Percentiles rank a stretch among this genome's conserved stretches.
Conservation (phyloP, 37 sponge, comb jelly and placozoan genomes). For the Beroe forskalii region DNA sequence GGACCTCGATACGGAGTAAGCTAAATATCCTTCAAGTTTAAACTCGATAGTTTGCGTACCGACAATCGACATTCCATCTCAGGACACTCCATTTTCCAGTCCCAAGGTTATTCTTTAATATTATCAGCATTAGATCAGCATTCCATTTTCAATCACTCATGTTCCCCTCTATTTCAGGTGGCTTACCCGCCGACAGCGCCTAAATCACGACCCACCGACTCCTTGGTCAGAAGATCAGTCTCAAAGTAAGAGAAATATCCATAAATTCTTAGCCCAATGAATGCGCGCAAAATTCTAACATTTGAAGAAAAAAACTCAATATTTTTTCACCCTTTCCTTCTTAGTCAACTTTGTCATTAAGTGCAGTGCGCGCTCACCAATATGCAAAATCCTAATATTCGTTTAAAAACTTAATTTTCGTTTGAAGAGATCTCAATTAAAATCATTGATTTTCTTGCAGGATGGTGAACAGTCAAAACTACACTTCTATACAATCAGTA, state of each 20-base stretch:
- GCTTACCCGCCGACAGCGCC: neutral
- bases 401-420: too few relatives aligned
- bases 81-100: too few relatives aligned
- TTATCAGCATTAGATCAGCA: neutral
- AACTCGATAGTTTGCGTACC: neutral
- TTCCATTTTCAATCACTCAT: neutral
- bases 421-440: too few relatives aligned
- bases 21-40: too few relatives aligned
- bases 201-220: conserved; percentile 53
- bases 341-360: too few relatives aligned
- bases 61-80: neutral
- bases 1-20: conserved; percentile 54
- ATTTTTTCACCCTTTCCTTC: too few relatives aligned
- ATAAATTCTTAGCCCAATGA: neutral
- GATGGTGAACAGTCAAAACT: conserved; percentile 24
- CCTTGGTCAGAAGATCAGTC: conserved; percentile 5
- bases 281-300: neutral
- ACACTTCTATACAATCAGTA: neutral
- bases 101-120: too few relatives aligned
- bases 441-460: too few relatives aligned
- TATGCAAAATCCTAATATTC: too few relatives aligned
- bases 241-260: neutral
- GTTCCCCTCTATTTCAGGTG: conserved; percentile 5
- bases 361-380: too few relatives aligned
- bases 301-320: too few relatives aligned